Base-by-base conservation (phyloP, 2,113 vertebrate genomes). In the Cheirogaleus medius region DNA sequence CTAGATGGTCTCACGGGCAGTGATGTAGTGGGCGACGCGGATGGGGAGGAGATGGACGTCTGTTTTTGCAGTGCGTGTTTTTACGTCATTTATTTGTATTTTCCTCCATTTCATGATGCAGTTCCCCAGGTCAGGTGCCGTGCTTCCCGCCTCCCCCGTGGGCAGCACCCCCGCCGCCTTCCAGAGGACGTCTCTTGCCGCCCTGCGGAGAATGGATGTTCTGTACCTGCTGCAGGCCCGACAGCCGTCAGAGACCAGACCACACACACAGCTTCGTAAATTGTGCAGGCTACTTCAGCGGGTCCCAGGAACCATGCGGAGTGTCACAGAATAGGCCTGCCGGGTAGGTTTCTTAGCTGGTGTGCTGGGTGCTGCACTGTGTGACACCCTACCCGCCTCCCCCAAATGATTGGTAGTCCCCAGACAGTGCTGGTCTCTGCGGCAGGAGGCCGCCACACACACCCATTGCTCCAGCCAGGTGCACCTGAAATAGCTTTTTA, bases 401-500 rank as follows among this genome's bases (percentile, higher is more conserved):
- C 37, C 39, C 32, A 54, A 81, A 44, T 73, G 42, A 18, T 52
- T 76, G 15, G 23, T 14, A 27, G n/a, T 81, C 69, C 54, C 42
- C 8, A 56, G 39, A 81, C 15, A 47, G 23, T 32, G 25, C 42
- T 80, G 64, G 21, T 71, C 14, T 77, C 25, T n/a, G 60, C 47
- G 25, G 37, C 29, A 49, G 90, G 64, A 29, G 49, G 64, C 68
- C 60, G 60, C 88, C 52, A 15, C 44, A 10, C 3, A 3, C 64
- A 27, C 47, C 78, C 49, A 32, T 52, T 3, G 29, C 71, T 91
- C 63, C 95, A 88, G 42, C 68, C n/a, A 58, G 29, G 73, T 54
- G n/a, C 34, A 58, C 54, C 44, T 37, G 54, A 5, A 81, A 95
- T 17, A 63, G 68, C 60, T 94, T 96, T 81, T 92, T 73, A 92